Evolutionary conservation across 2,888 invertebrate species (phyloP).

Genomic region (Alitta virens): DNA sequence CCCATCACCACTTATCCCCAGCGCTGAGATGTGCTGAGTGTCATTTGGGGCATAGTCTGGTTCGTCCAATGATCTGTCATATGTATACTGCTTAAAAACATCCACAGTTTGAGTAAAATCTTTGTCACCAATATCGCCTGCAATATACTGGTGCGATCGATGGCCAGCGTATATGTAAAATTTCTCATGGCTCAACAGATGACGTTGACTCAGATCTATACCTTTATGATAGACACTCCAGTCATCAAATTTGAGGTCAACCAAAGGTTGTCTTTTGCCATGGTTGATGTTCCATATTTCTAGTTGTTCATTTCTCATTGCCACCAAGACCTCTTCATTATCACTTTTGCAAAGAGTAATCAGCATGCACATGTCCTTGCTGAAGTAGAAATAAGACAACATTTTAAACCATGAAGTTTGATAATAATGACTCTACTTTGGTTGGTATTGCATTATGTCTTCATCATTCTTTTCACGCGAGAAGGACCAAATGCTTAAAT

Average conservation of each 20-base stretch:
- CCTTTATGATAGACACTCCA: constrained; percentile 1
- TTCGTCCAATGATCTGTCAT: background rate
- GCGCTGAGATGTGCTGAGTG: constrained; percentile 13
- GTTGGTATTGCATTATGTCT: too few relatives aligned
- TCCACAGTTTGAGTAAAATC: background rate
- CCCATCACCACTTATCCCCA: constrained; percentile 6
- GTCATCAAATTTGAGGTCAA: background rate
- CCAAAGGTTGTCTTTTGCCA: constrained; percentile 24
- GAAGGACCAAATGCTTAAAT: too few relatives aligned
- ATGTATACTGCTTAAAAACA: constrained; percentile 10
- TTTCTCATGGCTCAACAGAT: background rate
- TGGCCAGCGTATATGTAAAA: constrained; percentile 10
- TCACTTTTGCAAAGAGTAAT: constrained; percentile 1
- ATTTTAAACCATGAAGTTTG: too few relatives aligned
- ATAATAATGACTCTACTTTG: too few relatives aligned
- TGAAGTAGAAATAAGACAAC: too few relatives aligned
- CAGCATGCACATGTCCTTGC: constrained; percentile 12
- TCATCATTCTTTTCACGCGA: too few relatives aligned
- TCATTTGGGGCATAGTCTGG: constrained; percentile 13
- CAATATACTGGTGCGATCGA: constrained; percentile 10
- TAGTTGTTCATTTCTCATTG: constrained; percentile 10
- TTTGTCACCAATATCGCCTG: background rate
- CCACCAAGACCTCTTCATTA: constrained; percentile 1
- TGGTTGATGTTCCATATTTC: constrained; percentile 32
- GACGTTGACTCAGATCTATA: background rate